A percentile compares a stretch with the other conserved stretches of the same genome.
These are phyloP conservation scores for Acrocephalus scirpaceus DNA, from an alignment of 2,797 vertebrate species.

Conservation along the genomic window DNA sequence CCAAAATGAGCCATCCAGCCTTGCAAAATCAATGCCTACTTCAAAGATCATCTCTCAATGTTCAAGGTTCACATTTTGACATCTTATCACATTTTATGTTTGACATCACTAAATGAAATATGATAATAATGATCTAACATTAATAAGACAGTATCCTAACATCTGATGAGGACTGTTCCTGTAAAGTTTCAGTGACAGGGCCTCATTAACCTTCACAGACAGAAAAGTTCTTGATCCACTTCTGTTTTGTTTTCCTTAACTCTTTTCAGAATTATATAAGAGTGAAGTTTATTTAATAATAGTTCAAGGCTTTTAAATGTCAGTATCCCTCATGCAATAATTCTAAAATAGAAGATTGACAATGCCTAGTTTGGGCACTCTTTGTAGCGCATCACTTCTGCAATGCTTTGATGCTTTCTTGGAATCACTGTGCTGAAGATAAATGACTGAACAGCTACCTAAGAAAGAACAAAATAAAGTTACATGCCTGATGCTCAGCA, in stretches of 20 bases:
- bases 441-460: neutral
- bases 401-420: slow-evolving; percentile 9
- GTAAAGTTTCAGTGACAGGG: neutral
- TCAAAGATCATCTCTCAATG: neutral
- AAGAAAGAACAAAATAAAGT: neutral
- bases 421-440: neutral
- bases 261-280: neutral
- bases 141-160: neutral
- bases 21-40: neutral
- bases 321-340: neutral
- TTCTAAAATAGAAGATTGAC: slow-evolving; percentile 1
- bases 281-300: neutral
- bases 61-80: neutral
- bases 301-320: neutral
- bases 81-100: neutral
- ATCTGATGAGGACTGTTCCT: neutral
- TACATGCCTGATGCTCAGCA: neutral
- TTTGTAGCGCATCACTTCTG: neutral
- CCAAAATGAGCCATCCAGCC: neutral
- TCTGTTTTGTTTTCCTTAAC: neutral
- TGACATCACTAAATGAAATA: neutral
- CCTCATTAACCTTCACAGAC: neutral
- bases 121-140: neutral
- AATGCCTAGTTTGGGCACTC: neutral
- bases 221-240: neutral